A percentile compares a stretch with the other conserved stretches of the same genome.
Conservation (phyloP, 2,797 vertebrate species). For the Poecile montanus region DNA sequence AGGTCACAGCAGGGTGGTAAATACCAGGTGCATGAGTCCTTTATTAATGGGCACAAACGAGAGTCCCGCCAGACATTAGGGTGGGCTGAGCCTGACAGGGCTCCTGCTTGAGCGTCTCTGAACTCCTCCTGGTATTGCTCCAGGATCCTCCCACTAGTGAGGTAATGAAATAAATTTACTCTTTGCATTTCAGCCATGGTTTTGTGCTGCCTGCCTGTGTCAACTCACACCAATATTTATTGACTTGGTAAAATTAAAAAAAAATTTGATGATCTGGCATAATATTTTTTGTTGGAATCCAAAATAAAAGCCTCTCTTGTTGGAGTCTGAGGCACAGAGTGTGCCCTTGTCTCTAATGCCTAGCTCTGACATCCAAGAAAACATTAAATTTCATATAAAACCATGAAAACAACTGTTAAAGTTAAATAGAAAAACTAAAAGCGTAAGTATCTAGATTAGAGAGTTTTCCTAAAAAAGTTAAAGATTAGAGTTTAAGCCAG, state of each 20-base stretch:
- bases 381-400: too few species aligned
- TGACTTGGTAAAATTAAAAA: neutral
- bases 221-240: neutral
- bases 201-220: neutral
- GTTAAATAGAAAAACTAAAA: too few species aligned
- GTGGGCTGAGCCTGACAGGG: fast-evolving
- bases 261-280: neutral
- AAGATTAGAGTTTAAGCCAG: too few species aligned
- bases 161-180: neutral
- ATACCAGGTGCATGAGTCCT: neutral
- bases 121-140: neutral
- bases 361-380: too few species aligned
- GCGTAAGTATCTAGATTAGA: too few species aligned
- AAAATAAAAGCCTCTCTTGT: too few species aligned
- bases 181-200: neutral
- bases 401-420: too few species aligned
- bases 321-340: too few species aligned
- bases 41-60: neutral
- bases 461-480: too few species aligned
- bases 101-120: neutral
- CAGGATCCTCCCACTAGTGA: fast-evolving
- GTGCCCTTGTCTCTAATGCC: too few species aligned
- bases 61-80: fast-evolving
- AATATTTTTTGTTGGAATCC: neutral
- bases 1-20: neutral